Base-by-base conservation (phyloP, 1,140 invertebrate species). In the Euwallacea similis region DNA sequence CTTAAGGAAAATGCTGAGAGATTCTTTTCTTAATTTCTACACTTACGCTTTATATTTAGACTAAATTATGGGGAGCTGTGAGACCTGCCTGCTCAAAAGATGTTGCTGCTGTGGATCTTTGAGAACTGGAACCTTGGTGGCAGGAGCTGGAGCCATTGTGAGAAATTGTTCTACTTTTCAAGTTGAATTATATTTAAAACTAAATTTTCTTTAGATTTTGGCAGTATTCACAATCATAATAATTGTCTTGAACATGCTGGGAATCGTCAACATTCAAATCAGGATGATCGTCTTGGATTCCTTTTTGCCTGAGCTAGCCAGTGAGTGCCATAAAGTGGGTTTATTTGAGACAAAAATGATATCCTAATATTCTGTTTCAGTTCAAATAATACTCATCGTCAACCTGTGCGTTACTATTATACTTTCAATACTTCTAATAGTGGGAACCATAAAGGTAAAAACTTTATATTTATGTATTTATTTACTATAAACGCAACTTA, bases 381-480 rank as follows among this genome's bases (percentile, higher is more conserved):
- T 91, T 13, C 88, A 88, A 83, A 91, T 93, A 65, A 91, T 93
- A 72, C 82, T 92, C n/a, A 87, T 87, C 0, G 86, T 93, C 50
- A 93, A 93, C 81, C 84, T 93, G n/a, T 87, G 86, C 53, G 93
- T 93, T 88, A 93, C 92, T 8, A 89, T 93, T 42, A 79, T 93
- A 11, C 91, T 93, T 77, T 93, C 90, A 13, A 79, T 83, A 11
- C 82, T 93, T 7, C 85, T 93, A 65, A 88, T 93, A n/a, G 80
- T 88, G n/a, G 92, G 91, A 61, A 87, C 88, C 13, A 73, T 89
- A 21, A 92, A 88, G 85, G 91, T 93, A 85, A 81, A 79, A 33
- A 33, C 4, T 33, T 4, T 33, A 33, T 33, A 33, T 33, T 33
- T 33, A 33, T 2, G 21, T 33, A 33, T 33, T 33, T 33, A 33